These are phyloP conservation scores for Marisa cornuarietis DNA, from an alignment of 1,140 invertebrate species.

Conservation along the genomic window DNA sequence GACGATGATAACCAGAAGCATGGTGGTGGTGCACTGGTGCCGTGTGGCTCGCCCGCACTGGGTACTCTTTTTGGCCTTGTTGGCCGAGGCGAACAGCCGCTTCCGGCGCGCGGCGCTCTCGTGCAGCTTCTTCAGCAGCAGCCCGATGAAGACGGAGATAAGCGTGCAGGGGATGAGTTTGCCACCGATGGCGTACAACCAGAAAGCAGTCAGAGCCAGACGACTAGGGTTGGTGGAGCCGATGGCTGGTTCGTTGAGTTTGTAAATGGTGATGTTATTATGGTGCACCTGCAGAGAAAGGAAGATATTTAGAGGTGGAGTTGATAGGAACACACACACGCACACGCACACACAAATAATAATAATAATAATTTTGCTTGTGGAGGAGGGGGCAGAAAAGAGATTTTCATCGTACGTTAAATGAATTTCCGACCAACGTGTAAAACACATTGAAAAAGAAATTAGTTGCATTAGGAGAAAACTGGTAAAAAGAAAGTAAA, in stretches of 20 bases:
- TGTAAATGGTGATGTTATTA: slow-evolving; percentile 18
- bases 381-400: too few species aligned
- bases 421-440: too few species aligned
- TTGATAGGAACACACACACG: neutral
- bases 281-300: neutral
- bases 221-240: slow-evolving; percentile 26
- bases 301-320: neutral
- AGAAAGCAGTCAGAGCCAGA: slow-evolving; percentile 37
- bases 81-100: slow-evolving; percentile 69
- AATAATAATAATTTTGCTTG: too few species aligned
- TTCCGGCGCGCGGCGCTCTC: slow-evolving; percentile 55
- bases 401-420: too few species aligned
- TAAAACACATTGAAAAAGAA: too few species aligned
- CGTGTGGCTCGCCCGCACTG: slow-evolving; percentile 4
- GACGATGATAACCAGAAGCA: slow-evolving; percentile 60
- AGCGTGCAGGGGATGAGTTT: slow-evolving; percentile 64
- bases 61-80: slow-evolving; percentile 56
- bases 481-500: too few species aligned
- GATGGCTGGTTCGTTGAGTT: slow-evolving; percentile 23
- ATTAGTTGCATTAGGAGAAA: too few species aligned
- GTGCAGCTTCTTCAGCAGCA: slow-evolving; percentile 62
- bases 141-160: slow-evolving; percentile 62
- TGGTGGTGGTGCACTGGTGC: slow-evolving; percentile 73
- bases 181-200: slow-evolving; percentile 44
- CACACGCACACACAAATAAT: neutral